Evolutionary conservation across 2,797 vertebrate species (phyloP).

Genomic region (Falco novaeseelandiae): DNA sequence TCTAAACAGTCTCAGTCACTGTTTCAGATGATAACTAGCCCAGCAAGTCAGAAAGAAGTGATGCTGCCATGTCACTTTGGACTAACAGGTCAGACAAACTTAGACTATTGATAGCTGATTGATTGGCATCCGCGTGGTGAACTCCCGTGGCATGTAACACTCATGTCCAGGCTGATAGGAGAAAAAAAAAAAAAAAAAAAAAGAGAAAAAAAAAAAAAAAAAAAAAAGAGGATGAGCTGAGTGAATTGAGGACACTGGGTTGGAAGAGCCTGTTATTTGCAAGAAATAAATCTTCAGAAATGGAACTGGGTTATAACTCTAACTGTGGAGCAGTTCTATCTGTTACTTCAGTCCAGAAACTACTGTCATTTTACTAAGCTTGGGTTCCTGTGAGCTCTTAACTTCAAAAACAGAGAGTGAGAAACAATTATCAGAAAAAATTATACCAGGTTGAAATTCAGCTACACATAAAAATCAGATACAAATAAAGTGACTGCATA

Average conservation of each 20-base stretch:
- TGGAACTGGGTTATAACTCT: neutral
- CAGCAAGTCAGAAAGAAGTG: neutral
- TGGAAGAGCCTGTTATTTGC: neutral
- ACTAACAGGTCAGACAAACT: slow-evolving; percentile 52
- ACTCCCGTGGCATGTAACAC: neutral
- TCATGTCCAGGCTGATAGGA: neutral
- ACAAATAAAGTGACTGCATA: neutral
- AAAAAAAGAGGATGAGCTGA: neutral
- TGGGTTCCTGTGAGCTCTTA: neutral
- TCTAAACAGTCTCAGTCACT: slow-evolving; percentile 4
- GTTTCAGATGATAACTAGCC: neutral
- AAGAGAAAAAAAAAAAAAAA: no score
- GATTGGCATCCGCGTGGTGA: fast-evolving
- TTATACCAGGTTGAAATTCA: neutral
- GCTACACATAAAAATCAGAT: neutral
- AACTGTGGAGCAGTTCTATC: neutral
- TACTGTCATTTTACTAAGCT: neutral
- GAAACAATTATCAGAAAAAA: neutral
- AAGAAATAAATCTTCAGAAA: neutral
- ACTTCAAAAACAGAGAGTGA: neutral
- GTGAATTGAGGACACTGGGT: slow-evolving; percentile 1
- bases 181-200: no score
- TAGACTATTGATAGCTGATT: slow-evolving; percentile 24
- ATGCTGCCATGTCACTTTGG: slow-evolving; percentile 27
- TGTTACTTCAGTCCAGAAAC: neutral